Percentiles rank a stretch among this genome's conserved stretches.
These are phyloP conservation scores for Dryocosmus kuriphilus DNA, from an alignment of 2,888 invertebrate species.

Conservation along the genomic window DNA sequence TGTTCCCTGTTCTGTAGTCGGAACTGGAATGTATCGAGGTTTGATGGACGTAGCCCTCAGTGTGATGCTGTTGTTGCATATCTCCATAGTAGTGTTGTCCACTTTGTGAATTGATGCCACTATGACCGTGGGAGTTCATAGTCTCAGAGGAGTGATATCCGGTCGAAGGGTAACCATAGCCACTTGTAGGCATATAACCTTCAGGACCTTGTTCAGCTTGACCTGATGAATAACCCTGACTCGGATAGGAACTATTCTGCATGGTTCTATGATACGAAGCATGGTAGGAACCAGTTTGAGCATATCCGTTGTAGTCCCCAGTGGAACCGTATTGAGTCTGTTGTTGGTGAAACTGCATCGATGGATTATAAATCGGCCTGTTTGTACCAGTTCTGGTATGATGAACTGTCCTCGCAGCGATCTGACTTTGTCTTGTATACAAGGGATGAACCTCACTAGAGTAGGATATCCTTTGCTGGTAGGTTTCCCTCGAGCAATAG, in stretches of 20 bases:
- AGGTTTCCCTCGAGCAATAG: slow-evolving; percentile 71
- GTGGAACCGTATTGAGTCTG: slow-evolving; percentile 77
- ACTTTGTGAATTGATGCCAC: slow-evolving; percentile 76
- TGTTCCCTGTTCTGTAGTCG: slow-evolving; percentile 67
- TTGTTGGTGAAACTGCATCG: slow-evolving; percentile 78
- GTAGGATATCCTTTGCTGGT: slow-evolving; percentile 72
- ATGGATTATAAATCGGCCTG: slow-evolving; percentile 75
- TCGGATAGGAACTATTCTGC: slow-evolving; percentile 62
- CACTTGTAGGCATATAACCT: slow-evolving; percentile 67
- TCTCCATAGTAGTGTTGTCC: slow-evolving; percentile 79
- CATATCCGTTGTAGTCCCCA: slow-evolving; percentile 79
- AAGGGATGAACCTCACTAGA: slow-evolving; percentile 70
- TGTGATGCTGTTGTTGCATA: slow-evolving; percentile 78
- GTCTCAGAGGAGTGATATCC: slow-evolving; percentile 67
- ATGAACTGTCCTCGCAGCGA: slow-evolving; percentile 64
- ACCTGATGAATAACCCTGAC: slow-evolving; percentile 60
- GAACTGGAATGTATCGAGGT: slow-evolving; percentile 62
- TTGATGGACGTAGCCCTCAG: slow-evolving; percentile 71
- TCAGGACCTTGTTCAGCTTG: slow-evolving; percentile 67
- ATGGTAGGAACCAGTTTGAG: slow-evolving; percentile 79
- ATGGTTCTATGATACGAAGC: slow-evolving; percentile 73
- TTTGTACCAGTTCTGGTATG: slow-evolving; percentile 65
- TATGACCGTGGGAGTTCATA: slow-evolving; percentile 76
- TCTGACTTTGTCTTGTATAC: slow-evolving; percentile 69
- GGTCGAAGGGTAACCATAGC: slow-evolving; percentile 70